Percentiles rank a stretch among this genome's conserved stretches.
Conservation (phyloP, 2,797 vertebrate genomes). For the Muscicapa striata region DNA sequence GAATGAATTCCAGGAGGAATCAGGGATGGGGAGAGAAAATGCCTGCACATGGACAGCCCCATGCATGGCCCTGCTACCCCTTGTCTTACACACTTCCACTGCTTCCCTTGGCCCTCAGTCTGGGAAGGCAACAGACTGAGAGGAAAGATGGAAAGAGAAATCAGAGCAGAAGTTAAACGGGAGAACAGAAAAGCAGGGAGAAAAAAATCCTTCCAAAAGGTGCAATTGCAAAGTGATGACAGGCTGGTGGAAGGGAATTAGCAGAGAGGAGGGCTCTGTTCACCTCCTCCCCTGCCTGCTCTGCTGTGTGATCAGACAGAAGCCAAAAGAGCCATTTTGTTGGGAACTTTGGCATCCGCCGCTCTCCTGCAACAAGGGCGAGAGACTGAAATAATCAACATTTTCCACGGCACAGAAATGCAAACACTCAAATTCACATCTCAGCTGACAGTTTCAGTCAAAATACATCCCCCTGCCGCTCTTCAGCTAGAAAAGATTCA, state of each 20-base stretch:
- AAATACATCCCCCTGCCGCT: constrained; percentile 41
- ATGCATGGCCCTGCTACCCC: neutral
- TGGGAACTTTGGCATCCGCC: constrained; percentile 34
- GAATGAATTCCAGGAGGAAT: neutral
- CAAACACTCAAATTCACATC: constrained; percentile 44
- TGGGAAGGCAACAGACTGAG: constrained; percentile 7
- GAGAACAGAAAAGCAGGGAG: constrained; percentile 13
- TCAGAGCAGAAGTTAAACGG: neutral
- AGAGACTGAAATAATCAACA: constrained; percentile 64
- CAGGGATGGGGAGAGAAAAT: neutral
- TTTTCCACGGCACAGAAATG: constrained; percentile 1
- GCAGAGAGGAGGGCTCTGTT: constrained; percentile 18
- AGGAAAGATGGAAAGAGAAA: constrained; percentile 32
- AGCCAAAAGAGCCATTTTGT: constrained; percentile 42
- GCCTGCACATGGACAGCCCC: neutral
- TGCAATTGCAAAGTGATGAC: constrained; percentile 52
- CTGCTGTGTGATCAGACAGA: neutral
- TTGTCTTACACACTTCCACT: neutral
- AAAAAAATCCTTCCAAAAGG: constrained; percentile 8
- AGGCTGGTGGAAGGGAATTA: constrained; percentile 48
- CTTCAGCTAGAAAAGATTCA: constrained; percentile 26
- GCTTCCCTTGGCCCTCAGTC: neutral
- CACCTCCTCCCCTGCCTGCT: neutral
- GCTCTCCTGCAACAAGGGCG: neutral
- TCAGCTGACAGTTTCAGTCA: constrained; percentile 51